These are phyloP conservation scores for Cynocephalus volans DNA, from an alignment of 2,113 vertebrate species.

Conservation along the genomic window DNA sequence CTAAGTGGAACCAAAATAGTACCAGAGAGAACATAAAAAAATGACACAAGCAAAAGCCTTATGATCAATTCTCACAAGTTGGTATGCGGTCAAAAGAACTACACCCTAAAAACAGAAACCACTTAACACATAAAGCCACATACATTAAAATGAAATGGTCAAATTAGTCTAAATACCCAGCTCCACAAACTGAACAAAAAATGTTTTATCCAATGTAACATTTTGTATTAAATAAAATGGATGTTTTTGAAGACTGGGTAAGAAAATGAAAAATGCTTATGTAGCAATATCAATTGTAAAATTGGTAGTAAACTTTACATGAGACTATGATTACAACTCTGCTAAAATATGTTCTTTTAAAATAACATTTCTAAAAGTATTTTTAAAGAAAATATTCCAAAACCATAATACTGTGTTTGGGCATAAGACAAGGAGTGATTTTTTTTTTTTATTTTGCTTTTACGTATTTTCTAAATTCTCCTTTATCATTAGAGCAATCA, in stretches of 20 bases:
- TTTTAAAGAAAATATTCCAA: not conserved
- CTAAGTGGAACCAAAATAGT: not conserved
- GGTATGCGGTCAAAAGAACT: not conserved
- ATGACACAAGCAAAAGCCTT: not conserved
- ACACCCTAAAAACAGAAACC: not conserved
- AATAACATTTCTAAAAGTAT: not conserved
- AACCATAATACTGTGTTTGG: not conserved
- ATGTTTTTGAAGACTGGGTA: not conserved
- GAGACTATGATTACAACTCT: not conserved
- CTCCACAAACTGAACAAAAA: not conserved
- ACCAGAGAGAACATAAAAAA: not conserved
- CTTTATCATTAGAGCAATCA: not conserved
- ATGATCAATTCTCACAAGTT: not conserved
- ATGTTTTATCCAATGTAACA: not conserved
- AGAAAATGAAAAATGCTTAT: constrained; percentile 20
- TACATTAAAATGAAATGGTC: not conserved
- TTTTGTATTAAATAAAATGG: not conserved
- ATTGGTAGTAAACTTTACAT: not conserved
- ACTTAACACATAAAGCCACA: not conserved
- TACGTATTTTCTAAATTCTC: not conserved
- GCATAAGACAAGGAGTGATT: not conserved
- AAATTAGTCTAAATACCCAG: not conserved
- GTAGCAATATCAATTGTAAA: not conserved
- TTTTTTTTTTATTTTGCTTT: not conserved
- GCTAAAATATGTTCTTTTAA: not conserved